phyloP scores from a whole-genome alignment of 2,888 invertebrate species.

The Drosophila pseudotalamancana region DNA sequence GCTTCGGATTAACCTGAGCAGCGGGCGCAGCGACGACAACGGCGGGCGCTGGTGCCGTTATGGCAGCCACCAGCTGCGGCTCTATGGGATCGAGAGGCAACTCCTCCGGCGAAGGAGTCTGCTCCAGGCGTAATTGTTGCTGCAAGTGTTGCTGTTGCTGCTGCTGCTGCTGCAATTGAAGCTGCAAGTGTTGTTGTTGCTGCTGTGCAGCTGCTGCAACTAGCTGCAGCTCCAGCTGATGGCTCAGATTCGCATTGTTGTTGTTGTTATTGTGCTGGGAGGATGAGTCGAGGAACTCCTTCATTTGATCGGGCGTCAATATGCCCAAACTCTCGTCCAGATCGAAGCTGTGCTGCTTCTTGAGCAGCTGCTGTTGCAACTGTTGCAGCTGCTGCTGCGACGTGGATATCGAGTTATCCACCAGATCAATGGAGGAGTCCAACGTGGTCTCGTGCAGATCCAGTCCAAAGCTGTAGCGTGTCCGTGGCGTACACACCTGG shows the following conservation, averaged over 20 bases:
- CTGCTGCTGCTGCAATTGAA: conserved; percentile 78
- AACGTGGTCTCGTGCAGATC: conserved; percentile 83
- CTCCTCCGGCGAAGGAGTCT: conserved; percentile 94
- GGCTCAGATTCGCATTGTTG: conserved; percentile 77
- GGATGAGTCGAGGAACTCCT: conserved; percentile 87
- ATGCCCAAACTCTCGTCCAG: conserved; percentile 93
- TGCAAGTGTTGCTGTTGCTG: conserved; percentile 18
- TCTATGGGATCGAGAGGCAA: conserved; percentile 91
- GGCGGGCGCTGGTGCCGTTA: conserved; percentile 5
- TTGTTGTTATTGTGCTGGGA: conserved; percentile 76
- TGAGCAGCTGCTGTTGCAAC: conserved; percentile 69
- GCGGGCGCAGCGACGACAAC: conserved; percentile 12
- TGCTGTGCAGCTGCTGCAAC: conserved; percentile 65
- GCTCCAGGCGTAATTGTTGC: conserved; percentile 87
- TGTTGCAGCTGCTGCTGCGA: conserved; percentile 70
- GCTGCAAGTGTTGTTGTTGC: conserved; percentile 59
- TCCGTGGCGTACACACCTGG: conserved; percentile 21
- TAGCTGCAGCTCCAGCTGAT: conserved; percentile 84
- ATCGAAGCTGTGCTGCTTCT: conserved; percentile 92
- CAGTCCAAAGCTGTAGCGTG: conserved; percentile 83
- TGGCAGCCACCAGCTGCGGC: conserved; percentile 77
- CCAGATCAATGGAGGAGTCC: conserved; percentile 84
- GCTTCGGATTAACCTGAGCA: conserved; percentile 86
- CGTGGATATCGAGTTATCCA: conserved; percentile 82
- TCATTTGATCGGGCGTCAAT: conserved; percentile 95